Evolutionary conservation across 1,140 invertebrate genomes (phyloP), one percentile per base, ranked within the genome.

Genomic region (Araneus ventricosus): DNA sequence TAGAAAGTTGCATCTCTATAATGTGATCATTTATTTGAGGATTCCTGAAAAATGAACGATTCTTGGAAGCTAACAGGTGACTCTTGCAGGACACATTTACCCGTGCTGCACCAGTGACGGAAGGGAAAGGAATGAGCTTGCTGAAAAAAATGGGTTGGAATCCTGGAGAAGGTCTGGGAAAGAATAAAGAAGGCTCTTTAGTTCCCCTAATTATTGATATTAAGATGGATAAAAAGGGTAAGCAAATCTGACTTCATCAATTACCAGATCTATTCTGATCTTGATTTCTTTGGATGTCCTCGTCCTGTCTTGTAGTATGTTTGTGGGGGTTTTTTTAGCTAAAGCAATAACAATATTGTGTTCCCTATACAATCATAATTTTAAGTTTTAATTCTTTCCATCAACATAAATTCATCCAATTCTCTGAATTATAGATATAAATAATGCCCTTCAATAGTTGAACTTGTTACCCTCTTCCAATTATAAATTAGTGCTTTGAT

Each of bases 121-220:
- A 98, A 88, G 99, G 98, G 3, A 98, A 99, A 97, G 99, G 99
- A 27, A 98, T 99, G 98, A 97, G 98, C 94, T 96, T 99, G 79
- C 96, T 99, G 27, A 98, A 99, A 96, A 99, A 99, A 96, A 99
- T 99, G 99, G 99, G 99, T 61, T 99, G 99, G 99, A 97, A 97
- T 94, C 98, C 98, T 4, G 99, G 99, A 1, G 98, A 98, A 95
- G 99, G 99, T 70, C 96, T 99, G 45, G 99, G 99, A 30, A 99
- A 99, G 95, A 97, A 99, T 95, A 98, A 98, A 95, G 98, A 98
- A 94, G 99, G 99, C 0, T 97, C 97, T 0, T 95, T 98, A 27
- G 98, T 98, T 95, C 99, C 99, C 0, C 96, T 99, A 2, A 96
- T 98, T 79, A 96, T 99, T 0, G 98, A 99, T 95, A 97, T 99